Evolutionary conservation across 2,113 vertebrate genomes (phyloP), one percentile per base, ranked within the genome.

Genomic region (Ochotona curzoniae): DNA sequence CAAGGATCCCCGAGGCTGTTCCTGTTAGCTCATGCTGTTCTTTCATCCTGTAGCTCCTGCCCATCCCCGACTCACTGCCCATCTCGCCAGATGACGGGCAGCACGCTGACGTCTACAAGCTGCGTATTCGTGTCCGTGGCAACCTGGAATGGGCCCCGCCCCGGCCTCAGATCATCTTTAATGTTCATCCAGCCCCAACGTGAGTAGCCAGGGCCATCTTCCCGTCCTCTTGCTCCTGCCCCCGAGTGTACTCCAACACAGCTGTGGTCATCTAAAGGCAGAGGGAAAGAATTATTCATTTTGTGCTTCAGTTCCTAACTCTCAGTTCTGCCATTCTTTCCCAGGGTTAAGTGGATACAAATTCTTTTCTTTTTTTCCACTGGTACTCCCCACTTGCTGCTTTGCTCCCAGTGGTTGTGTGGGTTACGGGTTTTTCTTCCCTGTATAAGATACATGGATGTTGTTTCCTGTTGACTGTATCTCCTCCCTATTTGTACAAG

Each of bases 141-240:
- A 99, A 99, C 97, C 97, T 99, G 86, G 99, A 99, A 89, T 99
- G 99, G 99, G 99, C 99, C 0, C 99, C 99, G 0, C 99, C 99
- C 0, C 98, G 99, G 70, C 99, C 99, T 0, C 99, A 99, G 97
- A 99, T 99, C 90, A 99, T 99, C 97, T 99, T 99, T 96, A 99
- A 99, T 44, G 97, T 99, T 93, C 99, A 99, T 89, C 97, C 99
- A n/a, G 98, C 99, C 8, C 99, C 99, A 30, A 99, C 99, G 99
- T 99, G 97, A 98, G 99, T 97, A 88, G 74, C 54, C 0, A 0
- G 76, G 47, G 44, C 49, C 14, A 0, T n/a, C 66, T 54, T 15
- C 57, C 80, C 14, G 32, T 60, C 35, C 14, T 61, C 28, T n/a
- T 51, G 4, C 76, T 13, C 79, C 63, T 74, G 21, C 57, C 38